Conservation (phyloP, 2,797 vertebrate genomes). For the Sylvia borin region DNA sequence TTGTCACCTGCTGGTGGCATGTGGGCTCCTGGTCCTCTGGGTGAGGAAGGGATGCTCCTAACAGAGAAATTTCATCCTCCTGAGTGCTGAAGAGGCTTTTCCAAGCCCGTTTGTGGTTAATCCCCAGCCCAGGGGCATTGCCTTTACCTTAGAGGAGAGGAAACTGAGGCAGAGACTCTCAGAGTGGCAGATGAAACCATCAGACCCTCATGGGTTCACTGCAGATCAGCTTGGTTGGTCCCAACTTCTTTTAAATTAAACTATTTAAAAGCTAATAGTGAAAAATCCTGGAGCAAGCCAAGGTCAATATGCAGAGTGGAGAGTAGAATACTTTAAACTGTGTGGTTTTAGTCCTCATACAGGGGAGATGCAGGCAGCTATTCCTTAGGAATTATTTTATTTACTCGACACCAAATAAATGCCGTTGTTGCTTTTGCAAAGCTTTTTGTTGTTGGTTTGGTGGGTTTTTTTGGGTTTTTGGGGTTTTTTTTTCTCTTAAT, state of each 20-base stretch:
- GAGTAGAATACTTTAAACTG: not conserved
- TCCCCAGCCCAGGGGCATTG: not conserved
- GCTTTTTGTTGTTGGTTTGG: too few species aligned
- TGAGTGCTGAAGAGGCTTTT: not conserved
- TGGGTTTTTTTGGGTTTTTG: too few species aligned
- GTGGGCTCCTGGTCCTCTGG: not conserved
- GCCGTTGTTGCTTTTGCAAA: not conserved
- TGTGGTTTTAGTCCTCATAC: accelerated
- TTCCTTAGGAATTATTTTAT: not conserved
- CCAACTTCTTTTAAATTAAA: not conserved
- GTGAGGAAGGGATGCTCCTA: not conserved
- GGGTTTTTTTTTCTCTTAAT: not conserved
- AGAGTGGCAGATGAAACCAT: not conserved
- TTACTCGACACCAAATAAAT: not conserved
- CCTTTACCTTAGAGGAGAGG: not conserved
- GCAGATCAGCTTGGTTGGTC: not conserved
- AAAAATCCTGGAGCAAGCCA: not conserved
- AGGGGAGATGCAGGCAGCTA: not conserved
- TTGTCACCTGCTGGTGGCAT: accelerated
- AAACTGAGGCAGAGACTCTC: not conserved
- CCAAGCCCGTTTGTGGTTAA: not conserved
- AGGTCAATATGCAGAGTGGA: not conserved
- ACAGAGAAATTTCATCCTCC: not conserved
- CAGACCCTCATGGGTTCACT: not conserved
- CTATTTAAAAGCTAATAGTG: not conserved